A percentile compares a stretch with the other conserved stretches of the same genome.
Evolutionary conservation across 37 sponge, comb jelly and placozoan genomes (phyloP).

Genomic region (Ianthella basta): DNA sequence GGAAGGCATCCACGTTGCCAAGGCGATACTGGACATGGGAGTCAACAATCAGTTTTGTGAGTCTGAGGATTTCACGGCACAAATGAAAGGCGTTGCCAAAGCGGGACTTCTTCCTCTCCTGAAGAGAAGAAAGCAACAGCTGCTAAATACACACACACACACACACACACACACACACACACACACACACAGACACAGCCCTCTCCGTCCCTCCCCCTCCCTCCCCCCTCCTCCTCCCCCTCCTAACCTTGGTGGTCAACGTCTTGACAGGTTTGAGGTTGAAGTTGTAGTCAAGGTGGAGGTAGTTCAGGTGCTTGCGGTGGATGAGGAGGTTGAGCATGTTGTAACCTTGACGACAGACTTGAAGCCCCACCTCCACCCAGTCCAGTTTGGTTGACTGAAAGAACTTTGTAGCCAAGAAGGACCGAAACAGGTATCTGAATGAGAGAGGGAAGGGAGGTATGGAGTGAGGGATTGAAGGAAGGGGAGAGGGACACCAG

Average conservation of each 20-base stretch:
- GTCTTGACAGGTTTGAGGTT: slow-evolving; percentile 99
- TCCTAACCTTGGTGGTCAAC: slow-evolving; percentile 90
- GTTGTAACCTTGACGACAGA: slow-evolving; percentile 99
- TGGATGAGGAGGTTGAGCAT: slow-evolving; percentile 99
- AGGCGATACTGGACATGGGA: slow-evolving; percentile 98
- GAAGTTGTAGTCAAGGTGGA: slow-evolving; percentile 99
- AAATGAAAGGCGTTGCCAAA: slow-evolving; percentile 99
- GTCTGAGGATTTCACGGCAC: slow-evolving; percentile 97
- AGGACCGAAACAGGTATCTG: slow-evolving; percentile 95
- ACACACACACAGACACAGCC: not conserved
- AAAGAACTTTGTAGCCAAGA: slow-evolving; percentile 99
- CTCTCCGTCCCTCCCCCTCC: not conserved
- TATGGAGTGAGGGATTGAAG: not conserved
- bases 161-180: not conserved
- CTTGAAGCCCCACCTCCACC: slow-evolving; percentile 99
- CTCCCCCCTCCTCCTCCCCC: not conserved
- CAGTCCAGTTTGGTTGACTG: slow-evolving; percentile 99
- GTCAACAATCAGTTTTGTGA: slow-evolving; percentile 98
- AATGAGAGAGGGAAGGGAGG: no score
- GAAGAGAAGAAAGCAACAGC: not conserved
- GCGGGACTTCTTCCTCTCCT: slow-evolving; percentile 94
- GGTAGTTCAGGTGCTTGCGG: slow-evolving; percentile 99
- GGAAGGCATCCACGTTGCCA: slow-evolving; percentile 97
- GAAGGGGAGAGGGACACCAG: not conserved
- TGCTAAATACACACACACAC: no score